A percentile compares a stretch with the other conserved stretches of the same genome.
Evolutionary conservation across 2,113 vertebrate genomes (phyloP).

Genomic region (Benitochromis conjunctus): DNA sequence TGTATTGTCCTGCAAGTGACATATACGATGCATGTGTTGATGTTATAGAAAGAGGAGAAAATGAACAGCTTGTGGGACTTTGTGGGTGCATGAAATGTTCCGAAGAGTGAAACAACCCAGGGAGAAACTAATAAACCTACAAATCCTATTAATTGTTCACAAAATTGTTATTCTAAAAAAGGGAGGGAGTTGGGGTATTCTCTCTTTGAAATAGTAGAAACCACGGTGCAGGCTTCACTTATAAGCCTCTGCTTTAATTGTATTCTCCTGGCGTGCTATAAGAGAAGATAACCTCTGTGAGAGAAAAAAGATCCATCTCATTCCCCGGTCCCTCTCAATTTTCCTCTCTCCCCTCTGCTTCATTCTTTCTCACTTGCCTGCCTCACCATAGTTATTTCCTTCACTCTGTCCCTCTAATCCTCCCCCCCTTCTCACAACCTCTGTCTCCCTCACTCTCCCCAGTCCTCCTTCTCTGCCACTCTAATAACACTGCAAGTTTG

Average conservation of each 20-base stretch:
- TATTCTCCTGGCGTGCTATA: not conserved
- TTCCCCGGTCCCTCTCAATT: not conserved
- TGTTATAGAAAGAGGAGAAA: not conserved
- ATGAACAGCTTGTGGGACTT: constrained; percentile 1
- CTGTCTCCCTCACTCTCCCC: constrained; percentile 7
- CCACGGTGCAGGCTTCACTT: not conserved
- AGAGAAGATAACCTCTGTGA: constrained; percentile 26
- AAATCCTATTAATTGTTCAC: not conserved
- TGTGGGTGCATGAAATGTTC: not conserved
- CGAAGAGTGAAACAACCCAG: not conserved
- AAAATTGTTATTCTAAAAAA: not conserved
- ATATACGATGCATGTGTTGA: not conserved
- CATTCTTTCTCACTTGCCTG: constrained; percentile 24
- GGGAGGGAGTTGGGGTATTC: not conserved
- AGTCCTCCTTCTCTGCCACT: constrained; percentile 26
- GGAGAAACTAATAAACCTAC: not conserved
- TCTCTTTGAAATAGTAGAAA: not conserved
- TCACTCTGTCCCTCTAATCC: constrained; percentile 35
- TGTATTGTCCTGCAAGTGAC: not conserved
- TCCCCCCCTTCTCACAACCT: not conserved
- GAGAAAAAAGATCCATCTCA: not conserved
- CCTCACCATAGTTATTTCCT: constrained; percentile 14
- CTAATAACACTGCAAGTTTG: constrained; percentile 34
- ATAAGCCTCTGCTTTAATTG: constrained; percentile 21
- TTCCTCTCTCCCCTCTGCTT: not conserved